phyloP scores from a whole-genome alignment of 2,888 invertebrate genomes.

The Acrobasis suavella region DNA sequence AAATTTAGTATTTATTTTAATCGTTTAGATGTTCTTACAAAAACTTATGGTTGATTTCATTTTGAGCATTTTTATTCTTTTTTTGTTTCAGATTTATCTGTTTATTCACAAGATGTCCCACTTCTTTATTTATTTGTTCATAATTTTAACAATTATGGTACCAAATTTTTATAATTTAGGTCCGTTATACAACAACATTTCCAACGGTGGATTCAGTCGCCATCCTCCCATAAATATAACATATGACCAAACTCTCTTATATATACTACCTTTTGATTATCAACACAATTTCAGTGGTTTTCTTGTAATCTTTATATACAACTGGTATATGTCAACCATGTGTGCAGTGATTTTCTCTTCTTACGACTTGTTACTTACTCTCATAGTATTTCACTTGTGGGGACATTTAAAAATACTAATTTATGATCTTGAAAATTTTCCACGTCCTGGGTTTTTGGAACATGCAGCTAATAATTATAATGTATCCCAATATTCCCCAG shows the following conservation, averaged over 20 bases:
- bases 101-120: background rate
- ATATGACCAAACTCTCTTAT: background rate
- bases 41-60: no score
- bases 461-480: no score
- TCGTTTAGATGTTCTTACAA: no score
- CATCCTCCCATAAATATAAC: background rate
- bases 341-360: background rate
- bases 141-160: background rate
- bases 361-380: background rate
- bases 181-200: background rate
- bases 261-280: background rate
- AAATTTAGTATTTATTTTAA: no score
- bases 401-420: slow-evolving; percentile 3
- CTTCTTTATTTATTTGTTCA: background rate
- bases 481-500: background rate
- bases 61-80: no score
- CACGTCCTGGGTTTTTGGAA: background rate
- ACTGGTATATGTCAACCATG: background rate
- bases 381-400: slow-evolving; percentile 4
- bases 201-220: background rate
- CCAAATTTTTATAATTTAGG: background rate
- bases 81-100: background rate
- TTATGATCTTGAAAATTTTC: slow-evolving; percentile 1
- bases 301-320: background rate
- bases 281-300: background rate